These are phyloP conservation scores for Andrena praecox DNA, from an alignment of 2,888 invertebrate genomes.

Conservation along the genomic window DNA sequence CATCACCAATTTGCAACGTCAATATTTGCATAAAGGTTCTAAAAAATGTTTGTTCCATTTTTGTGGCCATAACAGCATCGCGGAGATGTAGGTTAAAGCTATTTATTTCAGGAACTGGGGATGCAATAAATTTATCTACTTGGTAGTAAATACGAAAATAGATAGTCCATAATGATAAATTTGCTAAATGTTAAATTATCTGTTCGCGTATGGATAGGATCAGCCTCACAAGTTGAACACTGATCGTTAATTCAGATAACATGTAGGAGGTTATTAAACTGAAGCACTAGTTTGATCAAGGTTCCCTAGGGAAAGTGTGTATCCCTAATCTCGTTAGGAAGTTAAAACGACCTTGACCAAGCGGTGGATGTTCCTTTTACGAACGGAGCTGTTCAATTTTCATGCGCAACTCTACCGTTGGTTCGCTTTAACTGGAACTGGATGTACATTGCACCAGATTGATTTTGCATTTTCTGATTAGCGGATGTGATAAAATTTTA, in stretches of 20 bases:
- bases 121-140: too few species aligned
- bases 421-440: background rate
- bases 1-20: too few species aligned
- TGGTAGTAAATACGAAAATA: too few species aligned
- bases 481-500: background rate
- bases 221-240: background rate
- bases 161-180: too few species aligned
- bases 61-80: too few species aligned
- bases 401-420: slow-evolving; percentile 6
- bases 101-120: too few species aligned
- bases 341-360: slow-evolving; percentile 45
- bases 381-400: slow-evolving; percentile 48
- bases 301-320: slow-evolving; percentile 28
- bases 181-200: background rate
- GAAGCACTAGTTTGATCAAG: slow-evolving; percentile 25
- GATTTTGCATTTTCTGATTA: slow-evolving; percentile 13
- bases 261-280: slow-evolving; percentile 30
- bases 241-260: slow-evolving; percentile 7
- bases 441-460: background rate
- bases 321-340: slow-evolving; percentile 52
- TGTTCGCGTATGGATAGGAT: background rate
- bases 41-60: too few species aligned
- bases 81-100: too few species aligned
- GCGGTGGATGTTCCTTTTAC: slow-evolving; percentile 26
- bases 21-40: too few species aligned